Conservation (phyloP, 1,140 invertebrate species). For the Yoshiicerus persimilis region DNA sequence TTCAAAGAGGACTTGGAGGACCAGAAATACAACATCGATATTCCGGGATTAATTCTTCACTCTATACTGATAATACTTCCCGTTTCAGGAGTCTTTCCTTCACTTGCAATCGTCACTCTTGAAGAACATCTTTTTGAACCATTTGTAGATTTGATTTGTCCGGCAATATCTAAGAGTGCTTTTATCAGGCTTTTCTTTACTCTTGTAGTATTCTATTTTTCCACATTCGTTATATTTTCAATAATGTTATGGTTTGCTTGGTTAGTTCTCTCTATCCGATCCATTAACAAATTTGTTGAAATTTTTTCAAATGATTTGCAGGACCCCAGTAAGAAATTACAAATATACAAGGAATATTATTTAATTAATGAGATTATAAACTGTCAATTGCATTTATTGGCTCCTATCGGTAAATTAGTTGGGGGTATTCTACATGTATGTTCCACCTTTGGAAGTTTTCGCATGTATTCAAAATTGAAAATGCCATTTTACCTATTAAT, state of each 20-base stretch:
- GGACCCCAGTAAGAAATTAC: background rate
- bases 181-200: background rate
- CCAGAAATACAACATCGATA: too few relatives aligned
- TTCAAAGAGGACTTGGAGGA: too few relatives aligned
- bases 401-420: background rate
- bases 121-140: too few relatives aligned
- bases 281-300: too few relatives aligned
- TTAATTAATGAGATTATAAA: background rate
- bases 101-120: background rate
- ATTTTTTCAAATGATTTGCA: too few relatives aligned
- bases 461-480: background rate
- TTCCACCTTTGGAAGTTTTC: background rate
- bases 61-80: too few relatives aligned
- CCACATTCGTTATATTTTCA: too few relatives aligned
- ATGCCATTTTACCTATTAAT: background rate
- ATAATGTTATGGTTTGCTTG: too few relatives aligned
- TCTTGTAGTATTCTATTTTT: background rate
- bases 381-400: background rate
- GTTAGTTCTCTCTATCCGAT: too few relatives aligned
- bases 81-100: too few relatives aligned
- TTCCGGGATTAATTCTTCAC: too few relatives aligned
- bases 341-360: background rate
- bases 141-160: background rate
- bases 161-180: background rate
- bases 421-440: background rate